Percentiles rank a stretch among this genome's conserved stretches.
Conservation (phyloP, 2,797 vertebrate genomes). For the Sebastes steindachneri region DNA sequence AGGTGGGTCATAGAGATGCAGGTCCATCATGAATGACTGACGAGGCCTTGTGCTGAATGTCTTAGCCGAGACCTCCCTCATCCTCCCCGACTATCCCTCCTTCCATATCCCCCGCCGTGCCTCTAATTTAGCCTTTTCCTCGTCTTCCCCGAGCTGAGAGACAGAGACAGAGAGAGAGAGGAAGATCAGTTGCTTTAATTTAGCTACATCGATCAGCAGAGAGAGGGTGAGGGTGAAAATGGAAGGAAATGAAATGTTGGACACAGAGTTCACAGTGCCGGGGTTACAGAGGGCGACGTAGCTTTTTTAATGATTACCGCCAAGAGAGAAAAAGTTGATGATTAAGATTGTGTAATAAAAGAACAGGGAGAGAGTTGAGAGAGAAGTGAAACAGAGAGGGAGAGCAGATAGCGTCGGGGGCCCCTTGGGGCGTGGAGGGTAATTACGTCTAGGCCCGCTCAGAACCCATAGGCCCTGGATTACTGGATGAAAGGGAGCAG, state of each 20-base stretch:
- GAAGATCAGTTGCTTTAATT: conserved; percentile 40
- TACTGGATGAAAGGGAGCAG: conserved; percentile 85
- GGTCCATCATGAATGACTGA: conserved; percentile 91
- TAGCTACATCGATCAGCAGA: conserved; percentile 13
- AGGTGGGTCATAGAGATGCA: conserved; percentile 87
- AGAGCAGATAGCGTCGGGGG: conserved; percentile 33
- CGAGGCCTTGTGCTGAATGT: conserved; percentile 72
- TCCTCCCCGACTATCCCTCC: conserved; percentile 17
- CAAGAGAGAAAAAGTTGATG: conserved; percentile 14
- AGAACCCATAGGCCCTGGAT: conserved; percentile 86
- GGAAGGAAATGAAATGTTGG: not conserved
- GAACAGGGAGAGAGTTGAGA: conserved; percentile 7
- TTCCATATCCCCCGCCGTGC: conserved; percentile 14
- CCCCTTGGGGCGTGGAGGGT: conserved; percentile 46
- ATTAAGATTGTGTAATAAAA: conserved; percentile 38
- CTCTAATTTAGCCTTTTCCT: conserved; percentile 23
- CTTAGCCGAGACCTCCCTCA: conserved; percentile 2
- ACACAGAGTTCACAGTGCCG: not conserved
- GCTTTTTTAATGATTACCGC: conserved; percentile 9
- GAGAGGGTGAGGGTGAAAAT: conserved; percentile 24
- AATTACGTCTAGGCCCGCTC: conserved; percentile 84
- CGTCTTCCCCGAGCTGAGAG: not conserved
- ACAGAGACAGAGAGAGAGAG: not conserved
- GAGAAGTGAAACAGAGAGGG: conserved; percentile 21
- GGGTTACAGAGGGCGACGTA: not conserved